These are phyloP conservation scores for Drosophila heteroneura DNA, from an alignment of 2,888 invertebrate species.

Conservation along the genomic window DNA sequence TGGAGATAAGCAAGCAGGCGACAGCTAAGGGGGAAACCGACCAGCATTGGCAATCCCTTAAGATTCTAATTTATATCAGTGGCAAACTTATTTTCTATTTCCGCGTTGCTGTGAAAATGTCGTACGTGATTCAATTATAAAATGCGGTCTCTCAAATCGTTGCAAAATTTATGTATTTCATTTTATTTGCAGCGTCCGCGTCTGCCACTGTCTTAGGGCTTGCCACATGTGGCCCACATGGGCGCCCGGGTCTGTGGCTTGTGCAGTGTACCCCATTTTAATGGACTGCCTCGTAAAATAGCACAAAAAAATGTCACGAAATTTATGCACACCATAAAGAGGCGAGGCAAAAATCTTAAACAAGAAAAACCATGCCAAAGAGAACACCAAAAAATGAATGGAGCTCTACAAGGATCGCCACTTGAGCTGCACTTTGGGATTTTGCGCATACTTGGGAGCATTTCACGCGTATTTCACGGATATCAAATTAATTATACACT, in stretches of 20 bases:
- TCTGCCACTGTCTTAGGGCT: conserved; percentile 44
- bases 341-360: conserved; percentile 51
- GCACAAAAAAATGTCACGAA: conserved; percentile 74
- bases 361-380: conserved; percentile 53
- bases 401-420: conserved; percentile 28
- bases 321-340: conserved; percentile 73
- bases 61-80: conserved; percentile 81
- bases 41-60: conserved; percentile 70
- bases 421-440: conserved; percentile 45
- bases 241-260: conserved; percentile 5
- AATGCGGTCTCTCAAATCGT: conserved; percentile 84
- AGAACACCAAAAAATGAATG: conserved; percentile 25
- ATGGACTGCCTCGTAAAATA: conserved; percentile 78
- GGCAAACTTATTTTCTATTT: conserved; percentile 78
- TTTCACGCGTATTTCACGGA: conserved; percentile 34
- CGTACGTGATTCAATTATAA: conserved; percentile 85
- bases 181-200: conserved; percentile 74
- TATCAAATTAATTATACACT: conserved; percentile 77
- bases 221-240: conserved; percentile 69
- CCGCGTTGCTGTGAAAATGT: conserved; percentile 77
- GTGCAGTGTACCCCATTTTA: conserved; percentile 55
- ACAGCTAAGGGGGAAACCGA: conserved; percentile 6
- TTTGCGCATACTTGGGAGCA: conserved; percentile 37
- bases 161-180: conserved; percentile 84
- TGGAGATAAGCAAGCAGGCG: conserved; percentile 31